phyloP scores from a whole-genome alignment of 2,113 vertebrate genomes.

The Phrynosoma blainvillii region DNA sequence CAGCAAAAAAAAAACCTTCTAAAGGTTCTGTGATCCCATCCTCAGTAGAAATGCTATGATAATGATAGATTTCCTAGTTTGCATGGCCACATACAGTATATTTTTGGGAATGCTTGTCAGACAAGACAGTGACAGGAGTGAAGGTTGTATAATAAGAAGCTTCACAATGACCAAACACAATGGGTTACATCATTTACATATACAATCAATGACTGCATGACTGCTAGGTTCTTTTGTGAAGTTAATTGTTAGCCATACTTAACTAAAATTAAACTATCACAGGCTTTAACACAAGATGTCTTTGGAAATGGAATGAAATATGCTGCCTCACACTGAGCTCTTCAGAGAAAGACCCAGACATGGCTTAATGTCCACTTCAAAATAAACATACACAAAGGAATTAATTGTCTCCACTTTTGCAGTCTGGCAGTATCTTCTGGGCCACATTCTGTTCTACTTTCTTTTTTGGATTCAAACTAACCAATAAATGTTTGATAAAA shows the following conservation, averaged over 20 bases:
- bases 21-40: constrained; percentile 6
- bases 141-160: constrained; percentile 35
- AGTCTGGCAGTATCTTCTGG: constrained; percentile 9
- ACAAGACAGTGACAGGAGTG: constrained; percentile 25
- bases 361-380: constrained; percentile 4
- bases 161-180: constrained; percentile 64
- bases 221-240: constrained; percentile 53
- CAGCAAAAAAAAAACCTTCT: not conserved
- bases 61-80: constrained; percentile 39
- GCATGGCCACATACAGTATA: constrained; percentile 36
- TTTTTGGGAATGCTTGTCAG: constrained; percentile 42
- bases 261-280: constrained; percentile 74
- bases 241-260: constrained; percentile 43
- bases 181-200: constrained; percentile 60
- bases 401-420: not conserved
- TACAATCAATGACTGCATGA: constrained; percentile 42
- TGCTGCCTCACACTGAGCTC: constrained; percentile 22
- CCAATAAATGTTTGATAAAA: too few relatives aligned
- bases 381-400: constrained; percentile 17
- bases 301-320: constrained; percentile 59
- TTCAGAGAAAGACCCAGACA: constrained; percentile 19
- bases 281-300: constrained; percentile 65
- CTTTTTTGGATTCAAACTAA: too few relatives aligned
- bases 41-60: constrained; percentile 4
- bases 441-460: not conserved